These are phyloP conservation scores for Thamnophis sirtalis DNA, from an alignment of 2,113 vertebrate species.

Conservation along the genomic window DNA sequence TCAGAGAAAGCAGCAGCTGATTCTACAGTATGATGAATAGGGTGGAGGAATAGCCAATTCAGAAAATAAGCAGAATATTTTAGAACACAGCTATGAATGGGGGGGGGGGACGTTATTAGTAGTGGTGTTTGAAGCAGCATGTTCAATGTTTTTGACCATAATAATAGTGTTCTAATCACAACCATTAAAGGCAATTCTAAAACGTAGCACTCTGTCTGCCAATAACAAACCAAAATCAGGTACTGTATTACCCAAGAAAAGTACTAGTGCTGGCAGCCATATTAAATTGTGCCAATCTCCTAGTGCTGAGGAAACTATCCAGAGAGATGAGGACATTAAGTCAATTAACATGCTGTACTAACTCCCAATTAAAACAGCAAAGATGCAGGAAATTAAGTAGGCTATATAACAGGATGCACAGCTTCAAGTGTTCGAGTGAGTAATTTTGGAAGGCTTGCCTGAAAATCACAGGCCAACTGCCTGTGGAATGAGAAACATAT, in stretches of 20 bases:
- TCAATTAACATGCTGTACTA: background rate
- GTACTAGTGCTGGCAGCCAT: background rate
- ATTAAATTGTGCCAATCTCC: background rate
- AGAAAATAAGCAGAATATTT: background rate
- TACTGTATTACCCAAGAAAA: background rate
- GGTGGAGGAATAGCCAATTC: background rate
- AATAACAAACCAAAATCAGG: background rate
- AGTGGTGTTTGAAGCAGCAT: background rate
- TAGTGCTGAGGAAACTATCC: background rate
- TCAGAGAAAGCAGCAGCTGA: background rate
- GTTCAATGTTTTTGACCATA: background rate
- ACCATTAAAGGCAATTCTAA: background rate
- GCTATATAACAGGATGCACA: background rate
- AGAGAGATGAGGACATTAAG: background rate
- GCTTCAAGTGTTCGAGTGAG: background rate
- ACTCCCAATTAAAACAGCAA: background rate
- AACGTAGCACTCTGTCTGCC: background rate
- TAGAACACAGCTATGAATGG: background rate
- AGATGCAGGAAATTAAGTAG: background rate
- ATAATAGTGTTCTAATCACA: background rate
- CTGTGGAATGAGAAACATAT: background rate
- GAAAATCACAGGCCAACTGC: background rate
- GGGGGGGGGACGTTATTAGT: background rate
- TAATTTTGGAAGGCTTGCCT: background rate
- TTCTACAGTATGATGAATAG: background rate